Base-by-base conservation (phyloP, 1,140 invertebrate species). In the Ruditapes philippinarum region DNA sequence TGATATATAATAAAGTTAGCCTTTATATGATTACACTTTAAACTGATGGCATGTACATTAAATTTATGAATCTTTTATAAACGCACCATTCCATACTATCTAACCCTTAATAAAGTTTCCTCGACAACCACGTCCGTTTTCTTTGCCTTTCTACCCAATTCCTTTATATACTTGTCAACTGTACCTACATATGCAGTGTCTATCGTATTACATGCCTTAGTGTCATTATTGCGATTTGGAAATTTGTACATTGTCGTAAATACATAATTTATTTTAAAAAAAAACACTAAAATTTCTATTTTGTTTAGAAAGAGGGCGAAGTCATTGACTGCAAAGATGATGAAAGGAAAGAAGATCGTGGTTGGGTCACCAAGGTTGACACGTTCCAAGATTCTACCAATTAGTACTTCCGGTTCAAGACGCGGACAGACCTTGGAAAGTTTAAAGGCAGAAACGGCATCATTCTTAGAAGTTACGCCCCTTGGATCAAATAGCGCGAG, bases 381-480 rank as follows among this genome's bases (percentile, higher is more conserved):
- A 33, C 36, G 85, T 14, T 45, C 85, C 7, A 80, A 51, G 28
- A 40, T 78, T 54, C 74, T 70, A 51, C 74, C 85, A 31, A 79
- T 80, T 31, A 80, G 60, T 73, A 80, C 51, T 33, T 54, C 76
- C 19, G 60, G 74, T 31, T 49, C 42, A 33, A 31, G 38, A 45
- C 22, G 14, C 42, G 33, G 36, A 28, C 28, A 33, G n/a, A 31
- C 33, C 28, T 25, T 31, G 28, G 9, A 54, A 51, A 36, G 38
- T 38, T 45, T 78, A 17, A 62, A 54, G 51, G 54, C 51, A 33
- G 87, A 89, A 0, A 74, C 68, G 5, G 80, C 65, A 9, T 82
- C 87, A 17, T 89, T 49, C 51, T 45, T 89, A 36, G 87, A 81
- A 60, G 80, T 89, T 0, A 89, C 80, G 25, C 70, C 87, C 2